phyloP scores from a whole-genome alignment of 2,113 vertebrate genomes.

The Elanus axillaris region DNA sequence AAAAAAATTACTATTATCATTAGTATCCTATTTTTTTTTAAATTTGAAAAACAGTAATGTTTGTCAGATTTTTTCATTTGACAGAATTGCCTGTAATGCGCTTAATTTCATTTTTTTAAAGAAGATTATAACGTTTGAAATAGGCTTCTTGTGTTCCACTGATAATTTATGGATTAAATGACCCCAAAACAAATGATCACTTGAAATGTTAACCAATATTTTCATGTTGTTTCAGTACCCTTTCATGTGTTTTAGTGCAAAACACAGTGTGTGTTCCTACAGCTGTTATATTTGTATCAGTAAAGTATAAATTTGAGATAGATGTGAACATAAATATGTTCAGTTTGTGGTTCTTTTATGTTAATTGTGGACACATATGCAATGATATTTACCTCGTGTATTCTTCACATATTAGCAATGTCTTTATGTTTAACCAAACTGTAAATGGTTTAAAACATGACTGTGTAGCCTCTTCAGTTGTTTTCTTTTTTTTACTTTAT shows the following conservation, averaged over 20 bases:
- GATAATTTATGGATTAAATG: not conserved
- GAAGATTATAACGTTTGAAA: not conserved
- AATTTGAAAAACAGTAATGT: not conserved
- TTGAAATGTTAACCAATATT: not conserved
- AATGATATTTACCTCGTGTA: not conserved
- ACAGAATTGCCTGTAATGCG: not conserved
- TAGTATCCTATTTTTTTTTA: not conserved
- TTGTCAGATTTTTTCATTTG: not conserved
- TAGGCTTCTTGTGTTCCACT: not conserved
- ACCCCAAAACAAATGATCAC: not conserved
- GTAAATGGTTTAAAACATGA: not conserved
- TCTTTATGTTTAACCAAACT: not conserved
- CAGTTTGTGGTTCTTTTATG: not conserved
- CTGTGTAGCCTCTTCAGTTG: not conserved
- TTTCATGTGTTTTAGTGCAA: not conserved
- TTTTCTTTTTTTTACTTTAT: not conserved
- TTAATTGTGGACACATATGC: not conserved
- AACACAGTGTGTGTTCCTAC: not conserved
- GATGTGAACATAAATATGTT: not conserved
- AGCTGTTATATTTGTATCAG: not conserved
- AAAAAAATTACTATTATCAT: not conserved
- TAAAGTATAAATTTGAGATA: not conserved
- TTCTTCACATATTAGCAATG: not conserved
- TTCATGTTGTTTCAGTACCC: not conserved
- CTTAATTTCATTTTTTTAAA: not conserved